Percentiles rank a stretch among this genome's conserved stretches.
phyloP scores from a whole-genome alignment of 2,888 invertebrate species.

The Nomada ruficornis region DNA sequence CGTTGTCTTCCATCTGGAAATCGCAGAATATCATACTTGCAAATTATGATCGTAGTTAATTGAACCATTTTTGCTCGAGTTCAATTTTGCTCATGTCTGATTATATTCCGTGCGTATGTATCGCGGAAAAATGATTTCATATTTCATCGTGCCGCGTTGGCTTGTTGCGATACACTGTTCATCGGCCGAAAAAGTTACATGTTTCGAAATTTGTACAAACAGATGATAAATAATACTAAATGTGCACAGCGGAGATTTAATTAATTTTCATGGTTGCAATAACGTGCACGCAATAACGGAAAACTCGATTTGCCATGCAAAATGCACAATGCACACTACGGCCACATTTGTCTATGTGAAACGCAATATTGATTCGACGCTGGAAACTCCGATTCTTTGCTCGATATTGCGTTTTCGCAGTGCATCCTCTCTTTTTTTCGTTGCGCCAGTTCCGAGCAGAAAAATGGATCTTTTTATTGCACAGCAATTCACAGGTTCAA shows the following conservation, averaged over 20 bases:
- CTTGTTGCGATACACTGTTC: neutral
- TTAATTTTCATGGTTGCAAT: constrained; percentile 39
- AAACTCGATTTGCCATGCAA: constrained; percentile 38
- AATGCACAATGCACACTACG: constrained; percentile 10
- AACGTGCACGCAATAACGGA: constrained; percentile 37
- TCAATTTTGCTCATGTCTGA: neutral
- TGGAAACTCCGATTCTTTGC: constrained; percentile 32
- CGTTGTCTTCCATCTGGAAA: too few species aligned
- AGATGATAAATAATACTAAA: constrained; percentile 39
- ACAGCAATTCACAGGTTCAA: neutral
- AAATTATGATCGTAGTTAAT: neutral
- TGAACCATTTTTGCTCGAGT: neutral
- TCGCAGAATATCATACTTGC: neutral
- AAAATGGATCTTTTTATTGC: neutral
- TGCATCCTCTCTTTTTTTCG: neutral
- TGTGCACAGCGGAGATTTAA: constrained; percentile 21
- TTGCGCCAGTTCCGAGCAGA: neutral
- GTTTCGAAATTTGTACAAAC: constrained; percentile 23
- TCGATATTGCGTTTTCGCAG: constrained; percentile 1
- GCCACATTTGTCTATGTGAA: constrained; percentile 35
- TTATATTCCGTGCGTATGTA: neutral
- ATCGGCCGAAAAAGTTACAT: constrained; percentile 10
- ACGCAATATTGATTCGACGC: constrained; percentile 46
- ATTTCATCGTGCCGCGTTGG: neutral
- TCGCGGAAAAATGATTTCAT: constrained; percentile 2